These are phyloP conservation scores for Peromyscus eremicus DNA, from an alignment of 2,797 vertebrate genomes.

Conservation along the genomic window DNA sequence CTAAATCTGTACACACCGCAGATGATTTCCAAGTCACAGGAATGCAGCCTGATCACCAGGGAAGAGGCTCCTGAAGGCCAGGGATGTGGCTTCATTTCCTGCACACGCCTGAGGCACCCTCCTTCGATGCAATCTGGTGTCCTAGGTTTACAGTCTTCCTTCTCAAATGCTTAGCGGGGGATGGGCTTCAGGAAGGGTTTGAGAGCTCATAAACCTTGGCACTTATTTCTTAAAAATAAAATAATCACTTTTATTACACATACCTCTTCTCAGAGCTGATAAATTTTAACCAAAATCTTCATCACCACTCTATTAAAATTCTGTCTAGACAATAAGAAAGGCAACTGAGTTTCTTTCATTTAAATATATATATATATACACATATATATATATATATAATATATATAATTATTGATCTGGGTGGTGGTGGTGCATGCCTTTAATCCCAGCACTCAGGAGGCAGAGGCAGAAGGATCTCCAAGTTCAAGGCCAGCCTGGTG, in stretches of 20 bases:
- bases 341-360: background rate
- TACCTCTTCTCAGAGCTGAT: slow-evolving; percentile 28
- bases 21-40: slow-evolving; percentile 5
- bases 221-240: slow-evolving; percentile 44
- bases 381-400: too few relatives aligned
- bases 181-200: background rate
- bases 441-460: background rate
- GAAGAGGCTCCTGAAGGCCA: background rate
- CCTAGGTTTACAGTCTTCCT: background rate
- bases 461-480: background rate
- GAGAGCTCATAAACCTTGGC: slow-evolving; percentile 4
- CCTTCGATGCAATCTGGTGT: slow-evolving; percentile 4
- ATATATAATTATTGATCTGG: background rate
- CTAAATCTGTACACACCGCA: background rate
- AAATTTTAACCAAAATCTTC: slow-evolving; percentile 34
- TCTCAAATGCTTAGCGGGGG: background rate
- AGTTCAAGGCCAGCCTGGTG: background rate
- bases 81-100: background rate
- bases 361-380: too few relatives aligned
- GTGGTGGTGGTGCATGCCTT: background rate
- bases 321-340: slow-evolving; percentile 23
- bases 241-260: slow-evolving; percentile 41
- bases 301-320: slow-evolving; percentile 35
- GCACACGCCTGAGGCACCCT: background rate
- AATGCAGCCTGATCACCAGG: background rate